Percentiles rank a stretch among this genome's conserved stretches.
These are phyloP conservation scores for Lepidochrysops patricia DNA, from an alignment of 2,888 invertebrate genomes.

Conservation along the genomic window DNA sequence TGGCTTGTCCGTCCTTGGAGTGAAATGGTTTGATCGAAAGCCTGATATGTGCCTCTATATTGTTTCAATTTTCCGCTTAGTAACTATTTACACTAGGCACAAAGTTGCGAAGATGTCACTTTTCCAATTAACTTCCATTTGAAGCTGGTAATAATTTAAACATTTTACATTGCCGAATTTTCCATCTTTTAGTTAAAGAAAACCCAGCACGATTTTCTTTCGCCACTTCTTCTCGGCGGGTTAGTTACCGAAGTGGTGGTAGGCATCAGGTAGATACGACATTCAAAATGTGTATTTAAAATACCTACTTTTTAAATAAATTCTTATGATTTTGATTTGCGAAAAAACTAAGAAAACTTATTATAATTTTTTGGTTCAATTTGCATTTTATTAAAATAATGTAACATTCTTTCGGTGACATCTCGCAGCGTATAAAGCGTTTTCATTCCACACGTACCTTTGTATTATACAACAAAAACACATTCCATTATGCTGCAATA, in stretches of 20 bases:
- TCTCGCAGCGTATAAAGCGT: conserved; percentile 33
- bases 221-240: no score
- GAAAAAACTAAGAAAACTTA: no score
- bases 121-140: not conserved
- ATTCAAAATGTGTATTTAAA: no score
- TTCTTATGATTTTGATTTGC: no score
- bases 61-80: conserved; percentile 45
- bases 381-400: no score
- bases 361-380: no score
- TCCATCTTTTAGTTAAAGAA: not conserved
- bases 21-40: conserved; percentile 43
- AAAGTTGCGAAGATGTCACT: not conserved
- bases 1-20: conserved; percentile 65
- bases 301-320: no score
- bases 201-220: no score
- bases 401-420: no score
- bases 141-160: not conserved
- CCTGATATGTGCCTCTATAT: conserved; percentile 63
- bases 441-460: conserved; percentile 43
- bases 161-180: not conserved
- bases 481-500: conserved; percentile 66
- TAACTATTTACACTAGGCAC: not conserved
- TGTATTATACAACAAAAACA: conserved; percentile 31
- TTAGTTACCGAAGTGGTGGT: no score
- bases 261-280: no score